Evolutionary conservation across 2,888 invertebrate genomes (phyloP).

Genomic region (Drosophila fulvimacula): DNA sequence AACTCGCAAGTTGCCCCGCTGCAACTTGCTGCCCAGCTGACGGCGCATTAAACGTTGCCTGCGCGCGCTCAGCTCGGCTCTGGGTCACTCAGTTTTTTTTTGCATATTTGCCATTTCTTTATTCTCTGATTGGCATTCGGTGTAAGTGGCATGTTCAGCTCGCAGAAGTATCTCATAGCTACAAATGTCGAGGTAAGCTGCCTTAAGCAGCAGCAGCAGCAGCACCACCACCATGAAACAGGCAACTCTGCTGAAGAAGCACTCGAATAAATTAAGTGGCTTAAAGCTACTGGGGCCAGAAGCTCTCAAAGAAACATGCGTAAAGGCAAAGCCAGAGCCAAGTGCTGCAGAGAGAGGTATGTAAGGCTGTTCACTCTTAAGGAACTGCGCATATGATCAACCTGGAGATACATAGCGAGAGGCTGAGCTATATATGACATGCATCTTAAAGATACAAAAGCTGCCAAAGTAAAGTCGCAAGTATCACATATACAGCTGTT

Average conservation of each 20-base stretch:
- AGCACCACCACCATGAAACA: background rate
- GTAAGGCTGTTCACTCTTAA: too few relatives aligned
- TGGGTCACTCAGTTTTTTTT: slow-evolving; percentile 55
- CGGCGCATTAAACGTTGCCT: slow-evolving; percentile 22
- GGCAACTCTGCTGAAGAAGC: background rate
- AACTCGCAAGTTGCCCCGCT: slow-evolving; percentile 9
- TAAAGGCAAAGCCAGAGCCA: background rate
- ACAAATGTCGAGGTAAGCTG: too few relatives aligned
- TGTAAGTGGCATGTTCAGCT: background rate
- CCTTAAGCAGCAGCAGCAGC: background rate
- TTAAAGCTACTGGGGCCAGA: background rate
- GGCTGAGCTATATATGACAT: too few relatives aligned
- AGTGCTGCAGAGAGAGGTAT: background rate
- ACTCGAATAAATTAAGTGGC: background rate
- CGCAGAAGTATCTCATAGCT: background rate
- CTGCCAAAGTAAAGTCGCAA: too few relatives aligned
- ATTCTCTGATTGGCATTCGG: slow-evolving; percentile 3
- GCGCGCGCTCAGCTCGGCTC: slow-evolving; percentile 32
- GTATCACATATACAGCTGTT: too few relatives aligned
- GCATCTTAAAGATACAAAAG: background rate
- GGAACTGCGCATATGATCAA: background rate
- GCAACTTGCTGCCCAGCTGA: slow-evolving; percentile 37
- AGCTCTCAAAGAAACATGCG: background rate
- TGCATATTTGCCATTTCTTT: slow-evolving; percentile 12
- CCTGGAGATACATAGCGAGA: background rate